phyloP scores from a whole-genome alignment of 2,797 vertebrate species.

The Lagodon rhomboides region DNA sequence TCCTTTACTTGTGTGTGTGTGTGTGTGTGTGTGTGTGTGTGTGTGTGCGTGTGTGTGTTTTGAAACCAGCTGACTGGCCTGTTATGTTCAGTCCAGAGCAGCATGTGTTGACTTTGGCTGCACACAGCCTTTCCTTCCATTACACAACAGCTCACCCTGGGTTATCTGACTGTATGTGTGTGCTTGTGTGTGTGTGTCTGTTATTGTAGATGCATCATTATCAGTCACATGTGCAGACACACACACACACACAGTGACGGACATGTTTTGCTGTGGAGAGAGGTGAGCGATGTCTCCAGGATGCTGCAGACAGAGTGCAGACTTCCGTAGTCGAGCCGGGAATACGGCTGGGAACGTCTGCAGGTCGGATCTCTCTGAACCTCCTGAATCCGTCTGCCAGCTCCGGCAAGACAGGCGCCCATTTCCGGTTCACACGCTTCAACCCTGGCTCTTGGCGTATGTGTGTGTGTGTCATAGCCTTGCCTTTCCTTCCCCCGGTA shows the following conservation, averaged over 20 bases:
- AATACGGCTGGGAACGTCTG: slow-evolving; percentile 77
- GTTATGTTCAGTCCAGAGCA: slow-evolving; percentile 61
- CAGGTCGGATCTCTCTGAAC: slow-evolving; percentile 71
- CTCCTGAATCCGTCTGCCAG: slow-evolving; percentile 59
- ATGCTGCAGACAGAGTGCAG: slow-evolving; percentile 72
- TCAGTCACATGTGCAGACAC: slow-evolving; percentile 44
- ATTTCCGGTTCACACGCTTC: slow-evolving; percentile 82
- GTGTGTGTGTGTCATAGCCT: slow-evolving; percentile 42
- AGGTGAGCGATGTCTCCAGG: slow-evolving; percentile 74
- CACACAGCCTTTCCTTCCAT: slow-evolving; percentile 58
- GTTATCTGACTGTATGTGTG: slow-evolving; percentile 68
- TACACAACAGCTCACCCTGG: slow-evolving; percentile 68
- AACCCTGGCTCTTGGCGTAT: slow-evolving; percentile 41
- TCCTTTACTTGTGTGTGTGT: background rate
- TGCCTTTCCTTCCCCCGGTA: slow-evolving; percentile 76
- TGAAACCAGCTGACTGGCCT: slow-evolving; percentile 66
- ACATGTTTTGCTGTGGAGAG: slow-evolving; percentile 71
- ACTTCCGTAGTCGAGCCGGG: slow-evolving; percentile 68
- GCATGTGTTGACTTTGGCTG: slow-evolving; percentile 74
- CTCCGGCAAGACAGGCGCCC: slow-evolving; percentile 63
- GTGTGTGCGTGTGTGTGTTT: slow-evolving; percentile 2
- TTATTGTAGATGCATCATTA: slow-evolving; percentile 50
- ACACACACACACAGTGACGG: slow-evolving; percentile 30
- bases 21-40: background rate
- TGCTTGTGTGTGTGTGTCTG: slow-evolving; percentile 27